A percentile compares a stretch with the other conserved stretches of the same genome.
Evolutionary conservation across 2,888 invertebrate genomes (phyloP).

Genomic region (Sinotaia quadrata): DNA sequence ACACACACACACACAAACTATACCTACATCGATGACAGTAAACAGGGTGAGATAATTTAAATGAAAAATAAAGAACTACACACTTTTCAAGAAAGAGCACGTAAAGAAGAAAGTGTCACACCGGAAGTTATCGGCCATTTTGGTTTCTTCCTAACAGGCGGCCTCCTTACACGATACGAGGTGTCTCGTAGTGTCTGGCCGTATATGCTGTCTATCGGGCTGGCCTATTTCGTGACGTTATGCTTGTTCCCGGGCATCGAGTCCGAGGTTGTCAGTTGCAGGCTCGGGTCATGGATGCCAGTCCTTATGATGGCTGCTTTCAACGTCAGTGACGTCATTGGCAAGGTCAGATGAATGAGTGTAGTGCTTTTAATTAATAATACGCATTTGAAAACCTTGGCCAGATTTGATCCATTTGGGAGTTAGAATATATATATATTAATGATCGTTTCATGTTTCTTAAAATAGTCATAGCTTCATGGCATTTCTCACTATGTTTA

Average conservation of each 20-base stretch:
- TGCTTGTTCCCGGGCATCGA: slow-evolving; percentile 92
- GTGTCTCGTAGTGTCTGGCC: slow-evolving; percentile 89
- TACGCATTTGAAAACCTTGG: background rate
- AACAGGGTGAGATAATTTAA: background rate
- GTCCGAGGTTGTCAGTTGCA: slow-evolving; percentile 88
- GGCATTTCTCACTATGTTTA: no score
- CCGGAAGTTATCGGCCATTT: no score
- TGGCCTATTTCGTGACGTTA: slow-evolving; percentile 91
- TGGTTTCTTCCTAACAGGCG: slow-evolving; percentile 75
- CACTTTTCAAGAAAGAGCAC: no score
- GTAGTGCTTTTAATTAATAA: background rate
- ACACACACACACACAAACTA: background rate
- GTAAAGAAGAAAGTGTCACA: no score
- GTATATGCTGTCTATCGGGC: slow-evolving; percentile 89
- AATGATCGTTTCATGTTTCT: no score
- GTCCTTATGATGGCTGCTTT: slow-evolving; percentile 91
- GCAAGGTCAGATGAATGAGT: slow-evolving; percentile 77
- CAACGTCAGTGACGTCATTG: slow-evolving; percentile 88
- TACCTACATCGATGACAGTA: background rate
- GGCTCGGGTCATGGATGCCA: slow-evolving; percentile 90
- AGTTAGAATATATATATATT: no score
- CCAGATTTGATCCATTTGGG: no score
- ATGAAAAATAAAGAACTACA: no score
- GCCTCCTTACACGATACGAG: slow-evolving; percentile 82
- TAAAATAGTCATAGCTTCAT: no score